phyloP scores from a whole-genome alignment of 2,797 vertebrate species.

The Ctenosaura bakeri region DNA sequence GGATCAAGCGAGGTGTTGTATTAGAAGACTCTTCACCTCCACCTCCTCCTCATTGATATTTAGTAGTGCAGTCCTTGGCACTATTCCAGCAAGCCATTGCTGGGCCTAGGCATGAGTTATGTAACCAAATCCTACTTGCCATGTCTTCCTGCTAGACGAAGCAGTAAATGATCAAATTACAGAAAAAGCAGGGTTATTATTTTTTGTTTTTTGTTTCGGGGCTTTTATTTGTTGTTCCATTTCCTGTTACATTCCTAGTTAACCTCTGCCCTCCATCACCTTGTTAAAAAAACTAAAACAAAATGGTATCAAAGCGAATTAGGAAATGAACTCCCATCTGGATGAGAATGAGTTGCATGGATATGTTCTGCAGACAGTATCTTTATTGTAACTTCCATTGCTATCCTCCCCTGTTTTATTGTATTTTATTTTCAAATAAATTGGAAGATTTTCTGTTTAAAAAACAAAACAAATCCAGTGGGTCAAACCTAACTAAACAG shows the following conservation, averaged over 20 bases:
- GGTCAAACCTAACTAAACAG: neutral
- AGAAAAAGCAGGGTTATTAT: conserved; percentile 56
- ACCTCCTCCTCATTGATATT: conserved; percentile 39
- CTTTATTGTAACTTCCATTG: neutral
- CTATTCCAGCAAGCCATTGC: conserved; percentile 58
- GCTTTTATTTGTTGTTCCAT: conserved; percentile 80
- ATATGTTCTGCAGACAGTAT: conserved; percentile 41
- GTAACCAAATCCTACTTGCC: conserved; percentile 46
- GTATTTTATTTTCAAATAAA: conserved; percentile 23
- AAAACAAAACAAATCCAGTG: neutral
- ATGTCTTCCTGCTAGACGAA: conserved; percentile 57
- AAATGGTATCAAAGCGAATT: conserved; percentile 70
- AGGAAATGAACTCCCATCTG: conserved; percentile 72
- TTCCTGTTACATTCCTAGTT: conserved; percentile 76
- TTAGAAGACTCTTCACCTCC: conserved; percentile 36
- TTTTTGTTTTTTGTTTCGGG: conserved; percentile 60
- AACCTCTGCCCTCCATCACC: conserved; percentile 62
- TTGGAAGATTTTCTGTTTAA: conserved; percentile 35
- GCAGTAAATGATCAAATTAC: conserved; percentile 72
- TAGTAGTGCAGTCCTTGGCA: conserved; percentile 56
- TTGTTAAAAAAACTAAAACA: conserved; percentile 53
- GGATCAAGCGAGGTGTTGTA: conserved; percentile 54
- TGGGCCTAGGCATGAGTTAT: conserved; percentile 36
- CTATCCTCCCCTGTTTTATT: conserved; percentile 52
- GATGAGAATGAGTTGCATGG: conserved; percentile 60